These are phyloP conservation scores for Cochlearius cochlearius DNA, from an alignment of 2,113 vertebrate genomes.

Conservation along the genomic window DNA sequence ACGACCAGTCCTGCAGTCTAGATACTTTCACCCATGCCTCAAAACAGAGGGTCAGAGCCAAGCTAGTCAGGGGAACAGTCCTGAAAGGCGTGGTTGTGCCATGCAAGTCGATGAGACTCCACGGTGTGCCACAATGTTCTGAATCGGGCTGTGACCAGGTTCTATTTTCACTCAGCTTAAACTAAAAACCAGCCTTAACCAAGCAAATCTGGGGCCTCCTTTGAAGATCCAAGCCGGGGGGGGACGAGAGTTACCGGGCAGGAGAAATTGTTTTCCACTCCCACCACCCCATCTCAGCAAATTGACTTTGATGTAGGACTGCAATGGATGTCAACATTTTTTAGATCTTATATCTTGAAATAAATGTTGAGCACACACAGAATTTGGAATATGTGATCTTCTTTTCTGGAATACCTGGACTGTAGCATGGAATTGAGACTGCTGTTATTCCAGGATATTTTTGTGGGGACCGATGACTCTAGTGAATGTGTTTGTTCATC, in stretches of 20 bases:
- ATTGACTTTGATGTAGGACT: not conserved
- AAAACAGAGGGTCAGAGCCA: not conserved
- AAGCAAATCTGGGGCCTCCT: not conserved
- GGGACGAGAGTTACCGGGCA: not conserved
- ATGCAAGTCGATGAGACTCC: not conserved
- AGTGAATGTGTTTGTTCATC: not conserved
- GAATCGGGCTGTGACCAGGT: not conserved
- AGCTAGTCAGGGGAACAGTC: not conserved
- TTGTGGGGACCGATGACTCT: not conserved
- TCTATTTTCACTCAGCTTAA: not conserved
- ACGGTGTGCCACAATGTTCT: not conserved
- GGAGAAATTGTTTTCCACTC: not conserved
- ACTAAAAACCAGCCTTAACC: constrained; percentile 8
- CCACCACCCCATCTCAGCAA: not conserved
- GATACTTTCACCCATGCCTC: not conserved
- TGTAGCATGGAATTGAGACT: not conserved
- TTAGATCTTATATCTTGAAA: not conserved
- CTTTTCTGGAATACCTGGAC: not conserved
- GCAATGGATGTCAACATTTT: not conserved
- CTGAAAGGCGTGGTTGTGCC: not conserved
- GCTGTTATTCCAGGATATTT: not conserved
- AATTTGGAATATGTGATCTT: not conserved
- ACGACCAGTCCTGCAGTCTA: not conserved
- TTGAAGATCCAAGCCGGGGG: not conserved
- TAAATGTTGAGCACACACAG: not conserved